phyloP scores from a whole-genome alignment of 2,888 invertebrate genomes.

The Oligia fasciuncula region DNA sequence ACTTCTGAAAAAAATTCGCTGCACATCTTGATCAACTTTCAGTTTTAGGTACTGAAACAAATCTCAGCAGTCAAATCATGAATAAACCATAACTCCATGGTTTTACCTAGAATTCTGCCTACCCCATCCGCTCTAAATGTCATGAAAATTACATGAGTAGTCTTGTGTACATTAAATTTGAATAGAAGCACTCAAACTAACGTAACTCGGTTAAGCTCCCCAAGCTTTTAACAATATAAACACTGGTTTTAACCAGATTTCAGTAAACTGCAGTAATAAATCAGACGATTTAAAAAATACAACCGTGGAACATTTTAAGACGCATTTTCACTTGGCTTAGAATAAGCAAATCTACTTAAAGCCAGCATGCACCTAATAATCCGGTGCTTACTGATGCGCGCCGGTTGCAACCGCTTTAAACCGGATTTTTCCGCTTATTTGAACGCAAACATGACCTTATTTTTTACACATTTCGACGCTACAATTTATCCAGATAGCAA shows the following conservation, averaged over 20 bases:
- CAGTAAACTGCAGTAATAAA: conserved; percentile 42
- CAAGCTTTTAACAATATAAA: conserved; percentile 59
- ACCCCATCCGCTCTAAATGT: conserved; percentile 9
- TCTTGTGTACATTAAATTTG: conserved; percentile 52
- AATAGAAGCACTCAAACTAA: conserved; percentile 50
- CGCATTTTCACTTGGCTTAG: conserved; percentile 48
- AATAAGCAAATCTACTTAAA: conserved; percentile 62
- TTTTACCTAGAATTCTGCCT: conserved; percentile 4
- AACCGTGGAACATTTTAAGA: conserved; percentile 49
- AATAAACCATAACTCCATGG: background rate
- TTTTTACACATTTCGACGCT: conserved; percentile 60
- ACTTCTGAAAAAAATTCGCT: background rate
- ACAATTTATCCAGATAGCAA: conserved; percentile 58
- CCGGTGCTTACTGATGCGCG: conserved; percentile 62
- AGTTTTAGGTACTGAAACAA: background rate
- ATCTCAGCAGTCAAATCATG: background rate
- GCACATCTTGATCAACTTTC: background rate
- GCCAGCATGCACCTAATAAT: conserved; percentile 69
- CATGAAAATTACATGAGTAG: conserved; percentile 45
- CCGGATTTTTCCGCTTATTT: conserved; percentile 67
- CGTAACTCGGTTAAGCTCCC: conserved; percentile 31
- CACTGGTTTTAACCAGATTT: conserved; percentile 50
- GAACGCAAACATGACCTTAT: conserved; percentile 65
- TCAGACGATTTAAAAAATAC: conserved; percentile 52
- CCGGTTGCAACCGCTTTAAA: conserved; percentile 61